phyloP scores from a whole-genome alignment of 2,888 invertebrate species.

The Venusia cambrica region DNA sequence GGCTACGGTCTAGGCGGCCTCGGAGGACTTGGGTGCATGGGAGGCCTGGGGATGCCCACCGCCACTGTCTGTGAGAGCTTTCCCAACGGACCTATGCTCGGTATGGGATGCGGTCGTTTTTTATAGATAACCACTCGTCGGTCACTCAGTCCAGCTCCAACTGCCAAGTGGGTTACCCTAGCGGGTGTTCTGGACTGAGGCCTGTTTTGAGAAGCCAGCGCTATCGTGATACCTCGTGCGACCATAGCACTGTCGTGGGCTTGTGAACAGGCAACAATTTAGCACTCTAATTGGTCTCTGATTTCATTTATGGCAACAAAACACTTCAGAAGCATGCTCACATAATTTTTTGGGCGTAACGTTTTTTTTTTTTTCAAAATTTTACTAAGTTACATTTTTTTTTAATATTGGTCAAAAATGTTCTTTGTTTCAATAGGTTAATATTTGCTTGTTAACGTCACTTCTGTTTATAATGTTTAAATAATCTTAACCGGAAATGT shows the following conservation, averaged over 20 bases:
- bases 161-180: slow-evolving; percentile 11
- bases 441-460: too few relatives aligned
- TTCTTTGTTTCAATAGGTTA: not conserved
- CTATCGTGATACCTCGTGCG: slow-evolving; percentile 1
- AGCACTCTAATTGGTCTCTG: slow-evolving; percentile 12
- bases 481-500: too few relatives aligned
- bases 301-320: slow-evolving; percentile 8
- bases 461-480: too few relatives aligned
- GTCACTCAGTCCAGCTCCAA: slow-evolving; percentile 25
- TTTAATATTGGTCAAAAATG: not conserved
- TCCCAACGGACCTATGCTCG: slow-evolving; percentile 12
- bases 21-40: slow-evolving; percentile 18
- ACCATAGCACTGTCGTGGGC: slow-evolving; percentile 1
- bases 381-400: slow-evolving; percentile 11
- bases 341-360: not conserved
- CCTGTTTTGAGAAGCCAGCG: slow-evolving; percentile 14
- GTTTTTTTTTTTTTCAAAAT: slow-evolving; percentile 1
- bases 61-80: slow-evolving; percentile 21
- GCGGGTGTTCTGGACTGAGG: slow-evolving; percentile 6
- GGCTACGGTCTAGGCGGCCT: not conserved
- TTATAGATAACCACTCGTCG: slow-evolving; percentile 36
- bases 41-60: slow-evolving; percentile 6
- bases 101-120: slow-evolving; percentile 35
- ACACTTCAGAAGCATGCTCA: slow-evolving; percentile 4
- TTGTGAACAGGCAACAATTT: slow-evolving; percentile 4